These are phyloP conservation scores for Characodon lateralis DNA, from an alignment of 2,797 vertebrate species.

Conservation along the genomic window DNA sequence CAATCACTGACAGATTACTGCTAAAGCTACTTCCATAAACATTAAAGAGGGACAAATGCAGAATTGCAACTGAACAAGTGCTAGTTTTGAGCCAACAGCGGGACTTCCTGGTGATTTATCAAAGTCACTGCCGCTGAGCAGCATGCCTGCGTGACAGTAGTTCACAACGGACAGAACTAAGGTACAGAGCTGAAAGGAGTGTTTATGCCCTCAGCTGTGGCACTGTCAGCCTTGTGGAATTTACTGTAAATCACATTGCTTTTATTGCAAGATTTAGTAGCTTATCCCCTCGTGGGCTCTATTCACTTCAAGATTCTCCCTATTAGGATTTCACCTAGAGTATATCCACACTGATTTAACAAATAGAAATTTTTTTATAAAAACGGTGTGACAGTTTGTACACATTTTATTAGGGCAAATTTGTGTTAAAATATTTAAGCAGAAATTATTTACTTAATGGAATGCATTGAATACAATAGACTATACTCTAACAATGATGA, in stretches of 20 bases:
- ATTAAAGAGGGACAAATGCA: slow-evolving; percentile 99
- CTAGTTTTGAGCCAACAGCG: slow-evolving; percentile 99
- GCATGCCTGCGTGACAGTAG: slow-evolving; percentile 95
- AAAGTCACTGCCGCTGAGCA: slow-evolving; percentile 98
- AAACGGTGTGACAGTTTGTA: slow-evolving; percentile 50
- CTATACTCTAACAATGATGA: not conserved
- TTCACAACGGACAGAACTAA: slow-evolving; percentile 94
- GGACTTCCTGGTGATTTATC: slow-evolving; percentile 99
- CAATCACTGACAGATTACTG: slow-evolving; percentile 99
- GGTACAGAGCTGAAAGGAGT: slow-evolving; percentile 94
- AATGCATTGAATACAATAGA: not conserved
- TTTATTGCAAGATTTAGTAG: slow-evolving; percentile 99
- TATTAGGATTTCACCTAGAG: slow-evolving; percentile 97
- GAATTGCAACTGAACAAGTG: slow-evolving; percentile 99
- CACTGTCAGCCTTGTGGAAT: slow-evolving; percentile 99
- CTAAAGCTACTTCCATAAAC: slow-evolving; percentile 99
- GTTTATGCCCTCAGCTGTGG: slow-evolving; percentile 99
- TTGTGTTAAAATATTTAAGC: not conserved
- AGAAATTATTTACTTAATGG: not conserved
- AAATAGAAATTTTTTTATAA: not conserved
- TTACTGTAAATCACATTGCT: slow-evolving; percentile 99
- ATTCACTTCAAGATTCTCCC: slow-evolving; percentile 99
- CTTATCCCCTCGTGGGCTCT: slow-evolving; percentile 98
- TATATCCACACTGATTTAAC: slow-evolving; percentile 84
- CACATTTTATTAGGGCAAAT: slow-evolving; percentile 87